These are phyloP conservation scores for Diplolepis rosae DNA, from an alignment of 2,888 invertebrate genomes.

Conservation along the genomic window DNA sequence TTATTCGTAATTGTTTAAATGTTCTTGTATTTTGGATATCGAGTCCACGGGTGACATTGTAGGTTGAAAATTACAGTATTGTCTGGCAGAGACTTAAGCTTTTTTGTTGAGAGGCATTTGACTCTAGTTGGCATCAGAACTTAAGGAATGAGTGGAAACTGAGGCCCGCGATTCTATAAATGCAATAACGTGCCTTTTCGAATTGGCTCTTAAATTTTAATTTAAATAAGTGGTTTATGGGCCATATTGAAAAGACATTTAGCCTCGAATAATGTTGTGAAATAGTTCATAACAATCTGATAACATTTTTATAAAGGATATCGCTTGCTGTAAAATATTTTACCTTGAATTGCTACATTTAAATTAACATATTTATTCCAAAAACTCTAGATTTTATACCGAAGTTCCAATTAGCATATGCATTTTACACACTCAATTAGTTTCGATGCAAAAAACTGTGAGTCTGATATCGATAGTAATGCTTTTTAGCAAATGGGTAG, in stretches of 20 bases:
- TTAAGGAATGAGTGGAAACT: neutral
- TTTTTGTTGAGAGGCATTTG: neutral
- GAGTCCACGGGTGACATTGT: neutral
- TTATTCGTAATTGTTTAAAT: slow-evolving; percentile 19
- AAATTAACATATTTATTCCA: neutral
- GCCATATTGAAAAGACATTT: no score
- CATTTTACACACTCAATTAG: neutral
- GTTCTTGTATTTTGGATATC: slow-evolving; percentile 15
- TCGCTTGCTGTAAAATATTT: neutral
- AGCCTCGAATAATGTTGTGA: neutral
- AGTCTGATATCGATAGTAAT: slow-evolving; percentile 10
- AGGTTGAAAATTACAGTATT: slow-evolving; percentile 23
- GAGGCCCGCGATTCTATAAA: no score
- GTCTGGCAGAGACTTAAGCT: neutral
- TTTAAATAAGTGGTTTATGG: no score
- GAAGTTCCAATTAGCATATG: slow-evolving; percentile 13
- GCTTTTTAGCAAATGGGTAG: slow-evolving; percentile 9
- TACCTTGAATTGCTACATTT: neutral
- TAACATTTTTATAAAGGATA: neutral
- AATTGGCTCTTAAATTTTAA: neutral
- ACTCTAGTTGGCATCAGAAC: neutral
- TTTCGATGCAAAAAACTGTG: neutral
- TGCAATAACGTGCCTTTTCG: neutral
- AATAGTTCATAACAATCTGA: neutral
- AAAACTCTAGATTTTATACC: neutral